phyloP scores from a whole-genome alignment of 2,888 invertebrate species.

The Leptopilina syphax region DNA sequence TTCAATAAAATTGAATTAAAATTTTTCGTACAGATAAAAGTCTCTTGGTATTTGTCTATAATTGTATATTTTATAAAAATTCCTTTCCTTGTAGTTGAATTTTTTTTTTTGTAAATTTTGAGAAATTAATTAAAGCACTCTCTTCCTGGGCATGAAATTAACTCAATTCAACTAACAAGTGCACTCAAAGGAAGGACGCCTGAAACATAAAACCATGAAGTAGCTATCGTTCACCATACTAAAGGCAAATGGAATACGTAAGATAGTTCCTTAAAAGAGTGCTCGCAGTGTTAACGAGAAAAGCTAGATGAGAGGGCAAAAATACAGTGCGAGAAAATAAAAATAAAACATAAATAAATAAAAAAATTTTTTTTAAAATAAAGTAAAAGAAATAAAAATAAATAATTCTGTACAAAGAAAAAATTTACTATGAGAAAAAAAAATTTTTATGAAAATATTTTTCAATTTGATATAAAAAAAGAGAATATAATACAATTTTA shows the following conservation, averaged over 20 bases:
- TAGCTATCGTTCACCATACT: conserved; percentile 7
- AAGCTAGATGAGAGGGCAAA: conserved; percentile 7
- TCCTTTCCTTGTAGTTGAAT: neutral
- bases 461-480: neutral
- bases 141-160: neutral
- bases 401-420: neutral
- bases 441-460: neutral
- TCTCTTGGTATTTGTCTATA: neutral
- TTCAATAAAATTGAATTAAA: too few species aligned
- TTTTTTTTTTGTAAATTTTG: neutral
- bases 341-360: neutral
- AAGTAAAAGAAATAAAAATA: neutral
- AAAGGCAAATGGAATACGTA: neutral
- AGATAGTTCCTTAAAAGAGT: conserved; percentile 34
- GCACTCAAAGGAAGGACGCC: conserved; percentile 12
- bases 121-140: neutral
- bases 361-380: neutral
- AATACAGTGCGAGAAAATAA: conserved; percentile 1
- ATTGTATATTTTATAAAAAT: neutral
- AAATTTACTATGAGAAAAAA: neutral
- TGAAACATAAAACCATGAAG: conserved; percentile 14
- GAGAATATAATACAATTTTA: neutral
- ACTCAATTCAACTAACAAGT: conserved; percentile 9
- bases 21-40: neutral
- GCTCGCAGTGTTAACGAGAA: conserved; percentile 45